A percentile compares a stretch with the other conserved stretches of the same genome.
These are phyloP conservation scores for Ictidomys tridecemlineatus DNA, from an alignment of 2,113 vertebrate genomes.

Conservation along the genomic window DNA sequence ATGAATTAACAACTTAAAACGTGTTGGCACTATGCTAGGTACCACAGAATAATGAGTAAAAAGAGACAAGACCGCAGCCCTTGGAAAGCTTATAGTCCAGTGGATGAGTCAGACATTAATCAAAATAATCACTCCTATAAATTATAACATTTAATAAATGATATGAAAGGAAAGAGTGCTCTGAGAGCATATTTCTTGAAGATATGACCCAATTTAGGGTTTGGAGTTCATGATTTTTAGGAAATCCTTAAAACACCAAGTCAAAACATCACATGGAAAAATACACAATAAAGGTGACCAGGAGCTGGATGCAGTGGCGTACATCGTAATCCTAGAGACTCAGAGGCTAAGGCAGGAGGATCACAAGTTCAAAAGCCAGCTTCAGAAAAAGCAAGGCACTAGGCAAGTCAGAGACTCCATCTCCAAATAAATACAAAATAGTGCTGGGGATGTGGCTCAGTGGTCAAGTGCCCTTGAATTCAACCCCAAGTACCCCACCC, in stretches of 20 bases:
- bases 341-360: no score
- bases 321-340: no score
- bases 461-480: no score
- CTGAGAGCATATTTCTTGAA: neutral
- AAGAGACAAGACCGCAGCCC: neutral
- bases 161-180: neutral
- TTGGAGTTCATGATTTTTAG: neutral
- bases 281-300: neutral
- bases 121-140: constrained; percentile 3
- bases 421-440: no score
- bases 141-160: constrained; percentile 6
- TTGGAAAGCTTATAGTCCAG: neutral
- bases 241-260: neutral
- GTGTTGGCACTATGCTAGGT: neutral
- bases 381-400: no score
- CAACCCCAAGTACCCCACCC: no score
- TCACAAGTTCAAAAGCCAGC: no score
- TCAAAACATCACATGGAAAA: neutral
- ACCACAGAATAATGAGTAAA: neutral
- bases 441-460: no score
- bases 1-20: neutral
- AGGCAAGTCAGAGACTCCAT: no score
- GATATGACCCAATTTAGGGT: neutral
- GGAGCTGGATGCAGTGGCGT: no score
- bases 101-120: neutral